Evolutionary conservation across 2,113 vertebrate species (phyloP).

Genomic region (Ptychochromis oligacanthus): DNA sequence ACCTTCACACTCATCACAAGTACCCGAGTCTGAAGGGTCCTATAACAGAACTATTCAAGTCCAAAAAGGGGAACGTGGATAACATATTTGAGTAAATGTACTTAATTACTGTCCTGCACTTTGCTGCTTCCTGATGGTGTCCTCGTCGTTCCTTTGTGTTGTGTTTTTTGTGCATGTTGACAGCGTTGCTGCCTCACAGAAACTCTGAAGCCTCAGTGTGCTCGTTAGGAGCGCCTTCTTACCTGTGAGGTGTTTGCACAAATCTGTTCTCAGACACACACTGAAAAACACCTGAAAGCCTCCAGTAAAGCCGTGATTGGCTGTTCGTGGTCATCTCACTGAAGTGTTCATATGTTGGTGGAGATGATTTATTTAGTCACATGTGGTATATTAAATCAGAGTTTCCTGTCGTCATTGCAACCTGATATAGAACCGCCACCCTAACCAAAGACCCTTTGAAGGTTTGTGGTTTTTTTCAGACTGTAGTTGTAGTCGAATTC

Average conservation of each 20-base stretch:
- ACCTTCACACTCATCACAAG: neutral
- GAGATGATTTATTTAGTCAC: slow-evolving; percentile 11
- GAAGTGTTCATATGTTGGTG: slow-evolving; percentile 30
- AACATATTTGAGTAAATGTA: neutral
- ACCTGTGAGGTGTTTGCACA: neutral
- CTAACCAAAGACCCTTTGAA: slow-evolving; percentile 21
- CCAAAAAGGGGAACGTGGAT: neutral
- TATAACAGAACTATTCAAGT: neutral
- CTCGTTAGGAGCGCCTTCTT: neutral
- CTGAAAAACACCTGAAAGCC: neutral
- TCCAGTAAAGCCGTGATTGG: neutral
- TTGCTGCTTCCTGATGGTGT: neutral
- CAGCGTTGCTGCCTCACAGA: too few species aligned
- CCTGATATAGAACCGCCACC: neutral
- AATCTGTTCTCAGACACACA: too few species aligned
- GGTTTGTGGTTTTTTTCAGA: slow-evolving; percentile 22
- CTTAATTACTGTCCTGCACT: neutral
- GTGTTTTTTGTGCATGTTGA: neutral
- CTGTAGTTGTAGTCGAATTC: slow-evolving; percentile 54
- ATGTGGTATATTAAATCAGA: slow-evolving; percentile 17
- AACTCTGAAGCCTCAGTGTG: too few species aligned
- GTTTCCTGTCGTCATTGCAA: neutral
- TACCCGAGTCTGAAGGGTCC: neutral
- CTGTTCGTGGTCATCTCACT: slow-evolving; percentile 32
- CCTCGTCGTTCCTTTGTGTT: neutral